phyloP scores from a whole-genome alignment of 2,888 invertebrate genomes.

The Amiota minor region DNA sequence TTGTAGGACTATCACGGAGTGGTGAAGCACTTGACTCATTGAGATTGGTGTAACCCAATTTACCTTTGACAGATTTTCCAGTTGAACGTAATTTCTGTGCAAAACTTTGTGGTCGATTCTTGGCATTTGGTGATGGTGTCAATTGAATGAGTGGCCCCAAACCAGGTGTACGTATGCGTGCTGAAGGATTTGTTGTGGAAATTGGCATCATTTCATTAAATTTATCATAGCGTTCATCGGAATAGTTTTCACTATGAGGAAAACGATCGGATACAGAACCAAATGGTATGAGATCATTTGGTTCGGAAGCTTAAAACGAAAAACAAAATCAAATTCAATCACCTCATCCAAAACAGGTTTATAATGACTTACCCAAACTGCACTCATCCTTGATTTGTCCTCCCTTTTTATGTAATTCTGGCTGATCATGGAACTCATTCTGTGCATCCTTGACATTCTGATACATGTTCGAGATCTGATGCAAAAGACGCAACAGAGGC shows the following conservation, averaged over 20 bases:
- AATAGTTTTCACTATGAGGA: slow-evolving; percentile 67
- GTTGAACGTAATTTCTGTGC: slow-evolving; percentile 90
- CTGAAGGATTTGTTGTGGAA: slow-evolving; percentile 56
- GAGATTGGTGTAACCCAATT: slow-evolving; percentile 82
- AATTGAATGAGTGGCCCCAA: slow-evolving; percentile 70
- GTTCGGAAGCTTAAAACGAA: slow-evolving; percentile 67
- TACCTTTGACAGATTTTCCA: slow-evolving; percentile 86
- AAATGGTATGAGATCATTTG: slow-evolving; percentile 71
- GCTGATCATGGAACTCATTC: slow-evolving; percentile 87
- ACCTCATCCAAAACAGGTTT: background rate
- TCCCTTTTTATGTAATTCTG: slow-evolving; percentile 69
- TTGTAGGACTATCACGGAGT: slow-evolving; percentile 78
- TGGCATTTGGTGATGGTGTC: slow-evolving; percentile 72
- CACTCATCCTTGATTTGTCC: slow-evolving; percentile 77
- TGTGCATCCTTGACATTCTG: slow-evolving; percentile 97
- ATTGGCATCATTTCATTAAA: slow-evolving; percentile 70
- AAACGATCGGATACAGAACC: slow-evolving; percentile 70
- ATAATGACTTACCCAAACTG: slow-evolving; percentile 75
- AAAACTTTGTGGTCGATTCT: slow-evolving; percentile 85
- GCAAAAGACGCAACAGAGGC: slow-evolving; percentile 91
- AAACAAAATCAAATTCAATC: background rate
- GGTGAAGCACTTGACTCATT: slow-evolving; percentile 83
- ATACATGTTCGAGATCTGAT: slow-evolving; percentile 98
- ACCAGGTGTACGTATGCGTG: slow-evolving; percentile 60
- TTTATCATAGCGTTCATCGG: slow-evolving; percentile 73